Evolutionary conservation across 2,113 vertebrate species (phyloP), one percentile per base, ranked within the genome.

Genomic region (Callorhinus ursinus): DNA sequence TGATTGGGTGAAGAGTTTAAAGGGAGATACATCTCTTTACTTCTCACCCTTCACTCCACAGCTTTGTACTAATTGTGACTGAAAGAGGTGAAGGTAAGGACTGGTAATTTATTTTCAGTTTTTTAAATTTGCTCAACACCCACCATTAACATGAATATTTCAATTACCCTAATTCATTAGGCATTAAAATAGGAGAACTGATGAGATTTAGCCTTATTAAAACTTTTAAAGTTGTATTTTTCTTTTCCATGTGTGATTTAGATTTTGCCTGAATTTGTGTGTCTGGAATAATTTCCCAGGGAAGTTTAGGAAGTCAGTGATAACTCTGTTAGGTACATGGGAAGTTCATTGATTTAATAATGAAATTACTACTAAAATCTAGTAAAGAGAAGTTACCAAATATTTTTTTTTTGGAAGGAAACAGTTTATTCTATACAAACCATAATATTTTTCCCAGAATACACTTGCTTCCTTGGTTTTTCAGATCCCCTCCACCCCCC

Each of bases 341-440:
- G 92, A 93, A 98, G 95, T 97, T 98, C 97, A 97, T 72, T 95
- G 97, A 95, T 95, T 96, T 97, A 97, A 97, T 97, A 97, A 94
- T 83, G 46, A 97, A 96, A 97, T 97, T 90, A 96, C 77, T 87
- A 95, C 63, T 65, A n/a, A 97, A 94, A 59, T 95, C 63, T 95
- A 61, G n/a, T n/a, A 96, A 95, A 90, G 55, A 96, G 46, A 97
- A 46, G 74, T 76, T 74, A 28, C 22, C 39, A 39, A 46, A 6
- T 55, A 18, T 46, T 97, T 67, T 67, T 67, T 65, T 31, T 14
- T 55, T 1, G 31, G 33, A n/a, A 65, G 36, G 18, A 31, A 28
- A 8, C 1, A 2, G 4, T 91, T 92, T 57, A 80, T 46, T 76
- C 15, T 53, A 18, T 13, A 77, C 49, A 26, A 88, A 22, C 42